Evolutionary conservation across 2,797 vertebrate species (phyloP), one percentile per base, ranked within the genome.

Genomic region (Mergus octosetaceus): DNA sequence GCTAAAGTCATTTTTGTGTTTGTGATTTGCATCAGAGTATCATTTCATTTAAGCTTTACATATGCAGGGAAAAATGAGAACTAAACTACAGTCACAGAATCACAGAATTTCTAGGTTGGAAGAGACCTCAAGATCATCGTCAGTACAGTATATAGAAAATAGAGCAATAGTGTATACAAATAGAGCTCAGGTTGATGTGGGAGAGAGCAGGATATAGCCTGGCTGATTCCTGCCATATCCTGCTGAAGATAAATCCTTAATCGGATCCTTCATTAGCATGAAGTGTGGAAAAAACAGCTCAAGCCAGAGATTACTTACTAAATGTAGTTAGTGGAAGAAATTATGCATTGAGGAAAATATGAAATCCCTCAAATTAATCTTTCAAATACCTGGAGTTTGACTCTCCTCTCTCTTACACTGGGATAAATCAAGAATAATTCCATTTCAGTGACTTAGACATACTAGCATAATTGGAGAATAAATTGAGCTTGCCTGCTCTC

Each of bases 231-330:
- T 94, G 79, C n/a, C 36, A 32, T 36, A 53, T 75, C 19, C 62
- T 0, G 4, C 28, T 30, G 77, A 85, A 89, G 85, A 94, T 87
- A 95, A 96, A 87, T 32, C 85, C 16, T 93, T 96, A 94, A 95
- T 97, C 88, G 3, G 51, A 93, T 71, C 65, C 66, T 75, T 95
- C 87, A 94, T 96, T 97, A 96, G 60, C 90, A 96, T 96, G 43
- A 77, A 86, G 22, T 93, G 24, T 90, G 75, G 87, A 94, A 94
- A 94, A 81, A 93, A 76, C 13, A 28, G 64, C 69, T 91, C 43
- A 51, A 92, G 30, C 34, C n/a, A 71, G 27, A 53, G 95, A 97
- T 97, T 95, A 95, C 47, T 94, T 90, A 65, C 47, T 62, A 90
- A 64, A 77, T 64, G 72, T 94, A 94, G 94, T 92, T 94, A 92